Conservation (phyloP, 2,797 vertebrate genomes). For the Mycteria americana region DNA sequence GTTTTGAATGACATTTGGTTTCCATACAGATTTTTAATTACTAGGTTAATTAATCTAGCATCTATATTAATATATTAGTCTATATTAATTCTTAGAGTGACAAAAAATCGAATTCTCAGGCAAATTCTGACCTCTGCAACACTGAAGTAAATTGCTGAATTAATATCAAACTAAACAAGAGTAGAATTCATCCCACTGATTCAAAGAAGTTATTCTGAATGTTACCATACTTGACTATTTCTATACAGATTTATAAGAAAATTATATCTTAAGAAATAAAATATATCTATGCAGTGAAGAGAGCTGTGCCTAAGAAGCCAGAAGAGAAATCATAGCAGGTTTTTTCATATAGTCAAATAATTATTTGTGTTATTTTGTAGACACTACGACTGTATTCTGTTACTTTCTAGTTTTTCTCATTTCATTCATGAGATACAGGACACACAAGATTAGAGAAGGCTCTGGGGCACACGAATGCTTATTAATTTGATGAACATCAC, state of each 20-base stretch:
- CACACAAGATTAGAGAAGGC: neutral
- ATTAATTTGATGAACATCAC: constrained; percentile 3
- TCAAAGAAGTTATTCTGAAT: neutral
- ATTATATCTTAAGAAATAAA: neutral
- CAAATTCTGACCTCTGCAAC: neutral
- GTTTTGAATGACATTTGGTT: neutral
- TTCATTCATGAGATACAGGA: neutral
- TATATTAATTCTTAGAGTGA: neutral
- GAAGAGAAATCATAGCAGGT: neutral
- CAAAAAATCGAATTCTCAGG: neutral
- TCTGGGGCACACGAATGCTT: neutral
- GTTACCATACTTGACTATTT: neutral
- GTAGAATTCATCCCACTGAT: neutral
- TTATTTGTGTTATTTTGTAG: neutral
- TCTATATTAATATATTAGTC: neutral
- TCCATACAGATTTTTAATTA: neutral
- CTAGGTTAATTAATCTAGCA: neutral
- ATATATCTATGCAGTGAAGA: neutral
- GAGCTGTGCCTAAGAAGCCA: neutral
- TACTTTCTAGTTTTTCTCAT: neutral
- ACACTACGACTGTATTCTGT: neutral
- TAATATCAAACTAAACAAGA: neutral
- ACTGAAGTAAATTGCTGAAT: neutral
- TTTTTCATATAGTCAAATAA: neutral
- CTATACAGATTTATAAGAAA: neutral